These are phyloP conservation scores for Drosophila stalkeri DNA, from an alignment of 2,888 invertebrate species.

Conservation along the genomic window DNA sequence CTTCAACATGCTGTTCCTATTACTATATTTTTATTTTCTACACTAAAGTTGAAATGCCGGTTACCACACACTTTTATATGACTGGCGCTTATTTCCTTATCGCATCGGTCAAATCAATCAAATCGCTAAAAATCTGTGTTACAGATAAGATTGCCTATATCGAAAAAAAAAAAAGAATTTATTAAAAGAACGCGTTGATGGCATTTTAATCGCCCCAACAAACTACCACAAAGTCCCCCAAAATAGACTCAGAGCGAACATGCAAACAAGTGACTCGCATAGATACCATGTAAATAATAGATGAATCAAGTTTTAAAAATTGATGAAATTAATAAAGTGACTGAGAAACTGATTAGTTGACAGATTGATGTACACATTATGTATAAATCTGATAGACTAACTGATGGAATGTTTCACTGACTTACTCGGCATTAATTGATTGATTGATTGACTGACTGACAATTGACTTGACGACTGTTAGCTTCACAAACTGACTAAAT, in stretches of 20 bases:
- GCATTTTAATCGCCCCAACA: slow-evolving; percentile 36
- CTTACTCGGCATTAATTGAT: not conserved
- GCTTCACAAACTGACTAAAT: no score
- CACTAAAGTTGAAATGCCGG: slow-evolving; percentile 26
- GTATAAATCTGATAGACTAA: not conserved
- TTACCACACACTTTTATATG: slow-evolving; percentile 37
- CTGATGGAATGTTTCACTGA: not conserved
- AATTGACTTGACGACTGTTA: no score
- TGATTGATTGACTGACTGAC: no score
- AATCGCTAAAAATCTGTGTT: slow-evolving; percentile 33
- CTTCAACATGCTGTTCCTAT: slow-evolving; percentile 36
- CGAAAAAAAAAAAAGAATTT: slow-evolving; percentile 2
- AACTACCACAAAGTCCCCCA: not conserved
- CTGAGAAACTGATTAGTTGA: not conserved
- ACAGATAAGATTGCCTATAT: slow-evolving; percentile 49
- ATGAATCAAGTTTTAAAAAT: no score
- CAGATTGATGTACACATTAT: not conserved
- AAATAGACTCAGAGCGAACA: not conserved
- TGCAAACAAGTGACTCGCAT: not conserved
- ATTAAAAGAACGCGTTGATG: slow-evolving; percentile 20
- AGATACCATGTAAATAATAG: not conserved
- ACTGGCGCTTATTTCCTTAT: slow-evolving; percentile 21
- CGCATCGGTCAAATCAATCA: slow-evolving; percentile 41
- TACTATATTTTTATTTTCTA: not conserved
- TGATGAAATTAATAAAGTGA: not conserved